Evolutionary conservation across 30 jellyfish, hydroid and myxozoan species (phyloP), one percentile per base, ranked within the genome.

Genomic region (Pelagia noctiluca): DNA sequence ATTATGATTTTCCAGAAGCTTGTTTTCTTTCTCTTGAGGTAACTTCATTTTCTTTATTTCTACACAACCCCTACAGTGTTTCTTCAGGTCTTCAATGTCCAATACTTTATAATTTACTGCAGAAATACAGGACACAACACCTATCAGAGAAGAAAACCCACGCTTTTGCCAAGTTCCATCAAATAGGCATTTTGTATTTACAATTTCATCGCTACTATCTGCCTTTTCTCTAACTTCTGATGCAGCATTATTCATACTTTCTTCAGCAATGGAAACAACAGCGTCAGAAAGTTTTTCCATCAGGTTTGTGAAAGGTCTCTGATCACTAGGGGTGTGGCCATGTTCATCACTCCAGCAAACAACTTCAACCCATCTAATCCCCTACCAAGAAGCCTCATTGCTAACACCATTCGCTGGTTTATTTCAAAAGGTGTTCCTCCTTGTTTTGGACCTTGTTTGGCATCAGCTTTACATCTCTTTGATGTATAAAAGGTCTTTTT

Each of bases 91-190:
- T n/a, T n/a, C n/a, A n/a, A n/a, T n/a, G n/a, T 63, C 76, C 16
- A 63, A 24, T 24, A 63, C 76, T 34, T 63, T 63, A 12, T 49
- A 42, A 19, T 8, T 63, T 24, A 24, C 76, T 24, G 50, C 76
- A 2, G 76, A 23, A 16, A 63, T 63, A 34, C 76, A 34, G 23
- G 74, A n/a, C n/a, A n/a, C n/a, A n/a, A n/a, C n/a, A n/a, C n/a
- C n/a, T n/a, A n/a, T n/a, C n/a, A n/a, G n/a, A 34, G 85, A 35
- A 33, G 85, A 49, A 35, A 37, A 72, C 5, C 85, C 85, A 0
- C 77, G 67, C 16, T 53, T 49, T 26, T 72, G 85, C 85, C 85
- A 72, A 30, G 80, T 72, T 21, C 77, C 85, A 72, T 72, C 85
- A 72, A 72, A 63, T 49, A 63, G 26, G 50, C 76, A 63, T 34